phyloP scores from a whole-genome alignment of 2,113 vertebrate species.

The Amblyornis subalaris region DNA sequence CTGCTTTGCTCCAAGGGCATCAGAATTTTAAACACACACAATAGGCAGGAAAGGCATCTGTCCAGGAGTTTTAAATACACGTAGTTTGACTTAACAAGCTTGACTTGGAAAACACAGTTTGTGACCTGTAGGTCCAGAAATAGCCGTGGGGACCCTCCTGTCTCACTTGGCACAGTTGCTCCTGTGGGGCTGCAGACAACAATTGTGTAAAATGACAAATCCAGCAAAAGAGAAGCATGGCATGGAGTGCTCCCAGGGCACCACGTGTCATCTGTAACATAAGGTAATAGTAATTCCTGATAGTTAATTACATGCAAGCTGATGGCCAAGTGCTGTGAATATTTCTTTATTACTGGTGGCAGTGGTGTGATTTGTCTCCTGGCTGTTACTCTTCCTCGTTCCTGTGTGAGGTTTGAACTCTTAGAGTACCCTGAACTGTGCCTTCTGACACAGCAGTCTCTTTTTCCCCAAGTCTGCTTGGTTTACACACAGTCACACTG shows the following conservation, averaged over 20 bases:
- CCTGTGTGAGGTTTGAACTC: background rate
- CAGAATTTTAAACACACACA: background rate
- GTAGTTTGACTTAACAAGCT: background rate
- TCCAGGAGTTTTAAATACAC: background rate
- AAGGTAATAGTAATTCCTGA: background rate
- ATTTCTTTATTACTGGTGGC: background rate
- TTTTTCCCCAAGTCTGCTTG: background rate
- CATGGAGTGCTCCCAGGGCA: background rate
- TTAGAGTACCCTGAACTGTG: background rate
- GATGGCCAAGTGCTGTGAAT: background rate
- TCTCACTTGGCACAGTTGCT: background rate
- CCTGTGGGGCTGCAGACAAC: background rate
- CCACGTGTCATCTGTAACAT: background rate
- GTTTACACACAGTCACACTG: background rate
- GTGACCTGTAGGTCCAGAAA: background rate
- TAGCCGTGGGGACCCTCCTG: background rate
- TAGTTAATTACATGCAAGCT: background rate
- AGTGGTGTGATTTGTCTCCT: background rate
- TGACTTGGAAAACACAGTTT: background rate
- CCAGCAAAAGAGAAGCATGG: background rate
- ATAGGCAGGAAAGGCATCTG: background rate
- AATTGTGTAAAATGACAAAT: background rate
- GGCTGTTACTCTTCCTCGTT: background rate
- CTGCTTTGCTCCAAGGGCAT: background rate
- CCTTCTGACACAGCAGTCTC: background rate